These are phyloP conservation scores for Leptinotarsa peninsularis DNA, from an alignment of 2,888 invertebrate species.

Conservation along the genomic window DNA sequence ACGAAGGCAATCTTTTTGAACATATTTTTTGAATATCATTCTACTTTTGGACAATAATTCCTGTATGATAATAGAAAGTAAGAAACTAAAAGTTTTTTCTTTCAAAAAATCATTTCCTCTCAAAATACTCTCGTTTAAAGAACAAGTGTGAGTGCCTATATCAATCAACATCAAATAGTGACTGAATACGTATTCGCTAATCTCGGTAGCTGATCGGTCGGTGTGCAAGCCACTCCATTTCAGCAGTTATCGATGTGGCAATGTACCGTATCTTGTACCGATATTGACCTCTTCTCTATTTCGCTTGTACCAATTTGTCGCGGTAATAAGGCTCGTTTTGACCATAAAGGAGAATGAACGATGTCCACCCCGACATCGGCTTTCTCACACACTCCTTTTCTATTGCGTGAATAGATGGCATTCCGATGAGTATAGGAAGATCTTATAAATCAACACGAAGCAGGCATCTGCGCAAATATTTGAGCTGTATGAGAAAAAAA, in stretches of 20 bases:
- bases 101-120: neutral
- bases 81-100: too few species aligned
- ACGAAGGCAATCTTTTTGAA: too few species aligned
- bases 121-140: neutral
- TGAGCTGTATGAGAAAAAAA: neutral
- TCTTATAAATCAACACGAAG: conserved; percentile 18
- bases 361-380: conserved; percentile 34
- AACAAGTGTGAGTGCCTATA: neutral
- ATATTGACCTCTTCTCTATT: conserved; percentile 32
- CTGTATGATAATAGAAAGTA: too few species aligned
- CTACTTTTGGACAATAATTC: too few species aligned
- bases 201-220: conserved; percentile 10
- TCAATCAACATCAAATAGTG: neutral
- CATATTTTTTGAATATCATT: too few species aligned
- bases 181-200: neutral
- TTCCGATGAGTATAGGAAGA: neutral
- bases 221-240: conserved; percentile 6
- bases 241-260: conserved; percentile 11
- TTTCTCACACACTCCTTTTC: conserved; percentile 32
- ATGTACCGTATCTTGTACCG: conserved; percentile 35
- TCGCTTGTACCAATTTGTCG: conserved; percentile 35
- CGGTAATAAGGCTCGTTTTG: conserved; percentile 33
- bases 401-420: conserved; percentile 32
- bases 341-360: conserved; percentile 37
- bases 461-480: conserved; percentile 16